phyloP scores from a whole-genome alignment of 1,140 invertebrate species.

The Mactra quadrangularis region DNA sequence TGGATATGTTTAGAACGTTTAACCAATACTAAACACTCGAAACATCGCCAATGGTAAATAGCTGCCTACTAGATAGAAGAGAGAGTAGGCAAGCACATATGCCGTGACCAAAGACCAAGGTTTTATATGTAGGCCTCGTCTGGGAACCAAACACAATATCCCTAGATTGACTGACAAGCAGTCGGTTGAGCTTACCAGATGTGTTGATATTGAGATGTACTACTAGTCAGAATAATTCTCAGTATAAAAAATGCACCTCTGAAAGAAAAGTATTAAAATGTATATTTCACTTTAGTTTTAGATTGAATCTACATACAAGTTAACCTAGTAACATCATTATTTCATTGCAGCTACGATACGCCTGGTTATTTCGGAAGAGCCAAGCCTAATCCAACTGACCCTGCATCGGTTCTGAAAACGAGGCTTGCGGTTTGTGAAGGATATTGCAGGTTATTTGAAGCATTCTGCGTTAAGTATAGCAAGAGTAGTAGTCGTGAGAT shows the following conservation, averaged over 20 bases:
- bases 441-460: constrained; percentile 37
- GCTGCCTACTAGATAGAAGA: too few relatives aligned
- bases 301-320: background rate
- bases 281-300: background rate
- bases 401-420: constrained; percentile 21
- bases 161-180: too few relatives aligned
- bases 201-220: background rate
- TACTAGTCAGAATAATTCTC: background rate
- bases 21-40: too few relatives aligned
- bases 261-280: background rate
- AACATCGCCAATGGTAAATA: too few relatives aligned
- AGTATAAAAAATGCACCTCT: background rate
- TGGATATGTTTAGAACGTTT: too few relatives aligned
- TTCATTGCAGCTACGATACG: constrained; percentile 39
- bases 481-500: too few relatives aligned
- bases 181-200: background rate
- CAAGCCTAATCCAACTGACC: constrained; percentile 8
- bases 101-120: too few relatives aligned
- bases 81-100: too few relatives aligned
- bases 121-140: too few relatives aligned
- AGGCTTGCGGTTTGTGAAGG: constrained; percentile 49
- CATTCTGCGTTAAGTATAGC: constrained; percentile 36
- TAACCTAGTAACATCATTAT: background rate
- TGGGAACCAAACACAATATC: too few relatives aligned
- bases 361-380: constrained; percentile 45